Evolutionary conservation across 1,140 invertebrate species (phyloP), one percentile per base, ranked within the genome.

Genomic region (Kradibia gibbosae): DNA sequence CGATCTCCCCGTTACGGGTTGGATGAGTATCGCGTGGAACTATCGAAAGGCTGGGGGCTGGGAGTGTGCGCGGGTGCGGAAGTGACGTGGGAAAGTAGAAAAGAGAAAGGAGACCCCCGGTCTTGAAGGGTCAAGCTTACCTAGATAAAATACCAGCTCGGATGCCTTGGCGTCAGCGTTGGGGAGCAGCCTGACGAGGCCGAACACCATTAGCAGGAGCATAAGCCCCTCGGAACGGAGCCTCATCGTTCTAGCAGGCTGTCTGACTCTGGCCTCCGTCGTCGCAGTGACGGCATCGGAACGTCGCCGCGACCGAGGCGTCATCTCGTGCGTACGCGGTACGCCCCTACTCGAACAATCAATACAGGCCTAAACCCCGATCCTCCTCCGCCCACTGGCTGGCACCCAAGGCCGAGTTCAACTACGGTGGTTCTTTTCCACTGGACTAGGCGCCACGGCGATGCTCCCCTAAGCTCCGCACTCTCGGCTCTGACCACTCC

Each of bases 361-460:
- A 67, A 67, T 67, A 67, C 62, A 7, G 34, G 62, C 62, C 62
- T 34, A 67, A 67, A 22, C 62, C 34, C 62, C 20, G 34, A 67
- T 36, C 22, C 5, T 15, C 22, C 60, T 22, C 60, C 17, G 13
- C 8, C 31, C 15, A 11, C 50, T 53, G 3, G n/a, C n/a, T n/a
- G n/a, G n/a, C n/a, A n/a, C n/a, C n/a, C n/a, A n/a, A n/a, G n/a
- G n/a, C n/a, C n/a, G n/a, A n/a, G n/a, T n/a, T n/a, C n/a, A n/a
- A n/a, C n/a, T n/a, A n/a, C n/a, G n/a, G n/a, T n/a, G n/a, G n/a
- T n/a, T n/a, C n/a, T n/a, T n/a, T n/a, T n/a, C n/a, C n/a, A n/a
- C n/a, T n/a, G n/a, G n/a, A n/a, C n/a, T n/a, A n/a, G n/a, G n/a
- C n/a, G n/a, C n/a, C n/a, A n/a, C n/a, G n/a, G n/a, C n/a, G n/a